Evolutionary conservation across 2,113 vertebrate species (phyloP), one percentile per base, ranked within the genome.

Genomic region (Tiliqua scincoides): DNA sequence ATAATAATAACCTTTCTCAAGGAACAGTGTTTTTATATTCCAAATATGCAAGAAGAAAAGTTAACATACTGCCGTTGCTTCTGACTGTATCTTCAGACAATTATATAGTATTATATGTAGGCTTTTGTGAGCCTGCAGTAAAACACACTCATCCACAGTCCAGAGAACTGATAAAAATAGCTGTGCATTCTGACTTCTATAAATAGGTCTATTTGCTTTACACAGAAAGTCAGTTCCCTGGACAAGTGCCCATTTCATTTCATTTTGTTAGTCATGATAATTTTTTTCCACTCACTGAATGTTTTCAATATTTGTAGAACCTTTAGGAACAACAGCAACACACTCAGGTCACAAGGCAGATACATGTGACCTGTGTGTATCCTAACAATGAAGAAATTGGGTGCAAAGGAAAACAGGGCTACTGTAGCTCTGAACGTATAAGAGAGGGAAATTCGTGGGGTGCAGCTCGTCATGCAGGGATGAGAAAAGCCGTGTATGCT

Each of bases 141-240:
- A 95, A 48, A 89, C 88, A 93, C 65, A 92, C 71, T 80, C 35
- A 35, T 89, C 90, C 91, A 90, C 86, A 92, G 83, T 82, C 80
- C 88, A 91, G 90, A 91, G 89, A 95, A 91, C 85, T 85, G 89
- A 82, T 85, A 92, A 94, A 90, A 77, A 78, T 77, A 57, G 83
- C 37, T 78, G 92, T 87, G 86, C 91, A 77, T 84, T 84, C 89
- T 88, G 52, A 91, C 89, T 85, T 84, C 93, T 94, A 95, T 95
- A 95, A 94, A 94, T 94, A 95, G 2, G 81, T 63, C 48, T 91
- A 89, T 95, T 94, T 95, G 91, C 87, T 94, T 94, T 94, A 87
- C 35, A 32, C 89, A 91, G 88, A 90, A 92, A 14, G 37, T 94
- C 25, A 93, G 91, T 94, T 94, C 92, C 93, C 93, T 95, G 95